Conservation (phyloP, 1,140 invertebrate genomes). For the Asobara japonica region DNA sequence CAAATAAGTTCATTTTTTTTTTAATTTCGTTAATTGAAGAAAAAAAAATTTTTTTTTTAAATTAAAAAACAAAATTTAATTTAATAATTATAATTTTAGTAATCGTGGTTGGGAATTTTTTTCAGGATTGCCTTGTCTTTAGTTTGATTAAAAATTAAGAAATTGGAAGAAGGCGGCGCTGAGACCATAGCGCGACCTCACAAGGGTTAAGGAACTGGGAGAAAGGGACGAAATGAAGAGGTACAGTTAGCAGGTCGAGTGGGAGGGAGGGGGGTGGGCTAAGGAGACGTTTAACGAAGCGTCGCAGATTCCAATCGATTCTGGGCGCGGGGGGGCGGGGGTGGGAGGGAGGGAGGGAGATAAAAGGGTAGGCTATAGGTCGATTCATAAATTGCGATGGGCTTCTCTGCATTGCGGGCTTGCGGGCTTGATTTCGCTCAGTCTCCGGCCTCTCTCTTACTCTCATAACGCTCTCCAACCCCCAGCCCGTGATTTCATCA, state of each 20-base stretch:
- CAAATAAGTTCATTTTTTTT: background rate
- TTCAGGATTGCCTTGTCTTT: too few species aligned
- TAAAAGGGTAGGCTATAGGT: slow-evolving; percentile 28
- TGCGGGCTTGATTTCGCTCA: background rate
- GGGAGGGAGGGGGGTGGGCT: slow-evolving; percentile 1
- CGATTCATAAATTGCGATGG: slow-evolving; percentile 38
- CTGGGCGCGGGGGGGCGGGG: background rate
- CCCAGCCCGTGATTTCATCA: background rate
- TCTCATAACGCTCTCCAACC: background rate
- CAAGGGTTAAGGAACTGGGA: background rate
- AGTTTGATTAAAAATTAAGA: too few species aligned
- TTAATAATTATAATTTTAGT: too few species aligned
- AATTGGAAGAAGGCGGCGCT: too few species aligned
- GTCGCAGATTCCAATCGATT: slow-evolving; percentile 38
- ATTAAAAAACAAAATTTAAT: too few species aligned
- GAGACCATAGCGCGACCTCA: too few species aligned
- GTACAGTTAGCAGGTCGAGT: background rate
- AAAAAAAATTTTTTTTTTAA: background rate
- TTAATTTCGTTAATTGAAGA: background rate
- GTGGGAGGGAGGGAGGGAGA: background rate
- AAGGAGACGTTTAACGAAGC: slow-evolving; percentile 40
- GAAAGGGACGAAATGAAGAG: slow-evolving; percentile 14
- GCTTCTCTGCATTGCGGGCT: slow-evolving; percentile 37
- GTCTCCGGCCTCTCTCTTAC: background rate
- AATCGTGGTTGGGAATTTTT: background rate